A percentile compares a stretch with the other conserved stretches of the same genome.
phyloP scores from a whole-genome alignment of 2,797 vertebrate species.

The Enteromius treurensis region DNA sequence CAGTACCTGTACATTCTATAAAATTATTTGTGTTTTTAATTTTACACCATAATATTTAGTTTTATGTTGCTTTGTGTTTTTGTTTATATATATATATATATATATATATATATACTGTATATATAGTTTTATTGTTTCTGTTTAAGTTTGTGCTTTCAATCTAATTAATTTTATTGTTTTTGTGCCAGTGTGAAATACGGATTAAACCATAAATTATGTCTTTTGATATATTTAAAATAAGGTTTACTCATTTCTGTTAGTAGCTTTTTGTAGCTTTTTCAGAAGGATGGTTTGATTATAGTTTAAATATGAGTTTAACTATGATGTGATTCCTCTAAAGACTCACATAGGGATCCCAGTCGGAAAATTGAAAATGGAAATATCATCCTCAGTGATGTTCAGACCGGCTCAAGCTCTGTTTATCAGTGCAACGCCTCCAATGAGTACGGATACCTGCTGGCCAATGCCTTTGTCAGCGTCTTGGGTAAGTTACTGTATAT shows the following conservation, averaged over 20 bases:
- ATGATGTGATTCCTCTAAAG: constrained; percentile 68
- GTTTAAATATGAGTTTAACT: not conserved
- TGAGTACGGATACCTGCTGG: constrained; percentile 91
- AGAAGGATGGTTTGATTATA: not conserved
- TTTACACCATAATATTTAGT: not conserved
- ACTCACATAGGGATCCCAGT: constrained; percentile 85
- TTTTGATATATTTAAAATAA: constrained; percentile 1
- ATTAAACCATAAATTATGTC: not conserved
- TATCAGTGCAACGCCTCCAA: constrained; percentile 97
- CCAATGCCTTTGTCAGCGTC: constrained; percentile 94
- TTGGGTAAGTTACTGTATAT: constrained; percentile 75
- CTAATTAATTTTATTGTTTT: not conserved
- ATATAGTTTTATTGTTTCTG: not conserved
- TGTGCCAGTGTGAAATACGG: too few relatives aligned
- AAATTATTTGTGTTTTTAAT: not conserved
- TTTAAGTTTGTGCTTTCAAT: not conserved
- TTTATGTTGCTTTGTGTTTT: not conserved
- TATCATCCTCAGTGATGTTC: constrained; percentile 88
- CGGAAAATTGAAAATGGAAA: constrained; percentile 88
- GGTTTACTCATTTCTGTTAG: not conserved
- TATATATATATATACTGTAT: too few relatives aligned
- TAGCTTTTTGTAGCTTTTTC: not conserved
- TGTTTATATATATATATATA: not conserved
- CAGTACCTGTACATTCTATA: not conserved
- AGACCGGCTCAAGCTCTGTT: constrained; percentile 89